Evolutionary conservation across 1,140 invertebrate genomes (phyloP).

Genomic region (Adoxophyes honmai): DNA sequence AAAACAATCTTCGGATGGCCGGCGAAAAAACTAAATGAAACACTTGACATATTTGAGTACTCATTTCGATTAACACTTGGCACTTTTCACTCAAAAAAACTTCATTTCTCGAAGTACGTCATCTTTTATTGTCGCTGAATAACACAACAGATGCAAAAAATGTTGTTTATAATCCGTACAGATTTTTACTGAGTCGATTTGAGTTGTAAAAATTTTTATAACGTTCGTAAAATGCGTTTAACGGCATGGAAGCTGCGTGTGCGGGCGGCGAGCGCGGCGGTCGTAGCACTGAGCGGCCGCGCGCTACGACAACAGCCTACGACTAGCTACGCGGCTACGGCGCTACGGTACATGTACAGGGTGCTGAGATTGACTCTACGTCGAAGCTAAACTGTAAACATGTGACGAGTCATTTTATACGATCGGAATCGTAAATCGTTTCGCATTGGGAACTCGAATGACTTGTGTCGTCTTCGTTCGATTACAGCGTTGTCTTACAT

Average conservation of each 20-base stretch:
- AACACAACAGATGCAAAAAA: background rate
- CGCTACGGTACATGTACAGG: background rate
- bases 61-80: background rate
- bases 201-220: slow-evolving; percentile 57
- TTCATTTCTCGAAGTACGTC: background rate
- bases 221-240: slow-evolving; percentile 55
- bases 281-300: slow-evolving; percentile 39
- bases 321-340: slow-evolving; percentile 24
- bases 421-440: too few species aligned
- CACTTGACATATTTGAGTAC: background rate
- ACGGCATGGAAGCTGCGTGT: slow-evolving; percentile 40
- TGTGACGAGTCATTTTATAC: too few species aligned
- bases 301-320: slow-evolving; percentile 12
- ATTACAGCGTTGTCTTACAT: too few species aligned
- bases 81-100: background rate
- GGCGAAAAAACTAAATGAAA: slow-evolving; percentile 20
- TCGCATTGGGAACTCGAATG: too few species aligned
- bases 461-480: too few species aligned
- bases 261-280: slow-evolving; percentile 39
- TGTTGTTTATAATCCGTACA: slow-evolving; percentile 10
- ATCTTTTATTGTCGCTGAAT: background rate
- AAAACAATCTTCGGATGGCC: slow-evolving; percentile 25
- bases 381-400: too few species aligned
- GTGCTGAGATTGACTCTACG: slow-evolving; percentile 18
- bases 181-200: slow-evolving; percentile 20